Evolutionary conservation across 2,888 invertebrate species (phyloP).

Genomic region (Pachymerium ferrugineum): DNA sequence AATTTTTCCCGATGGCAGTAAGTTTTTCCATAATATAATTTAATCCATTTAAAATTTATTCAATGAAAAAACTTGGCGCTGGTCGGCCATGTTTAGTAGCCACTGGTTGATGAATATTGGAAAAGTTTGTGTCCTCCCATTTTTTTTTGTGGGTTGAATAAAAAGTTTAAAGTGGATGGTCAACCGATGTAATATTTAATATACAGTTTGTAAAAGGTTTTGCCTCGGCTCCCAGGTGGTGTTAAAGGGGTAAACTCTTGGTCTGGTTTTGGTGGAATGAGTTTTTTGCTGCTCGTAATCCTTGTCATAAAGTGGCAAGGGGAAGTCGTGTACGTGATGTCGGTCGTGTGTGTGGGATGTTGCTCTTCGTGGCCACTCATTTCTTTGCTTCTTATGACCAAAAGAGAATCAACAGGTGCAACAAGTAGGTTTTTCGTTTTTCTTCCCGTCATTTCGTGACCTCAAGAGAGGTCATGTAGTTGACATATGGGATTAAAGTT

Average conservation of each 20-base stretch:
- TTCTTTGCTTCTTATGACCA: background rate
- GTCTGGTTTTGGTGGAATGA: background rate
- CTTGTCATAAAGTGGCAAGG: background rate
- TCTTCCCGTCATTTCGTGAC: too few relatives aligned
- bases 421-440: background rate
- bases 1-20: background rate
- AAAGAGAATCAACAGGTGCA: background rate
- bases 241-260: background rate
- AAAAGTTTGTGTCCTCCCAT: background rate
- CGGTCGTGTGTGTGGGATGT: background rate
- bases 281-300: constrained; percentile 13
- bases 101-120: constrained; percentile 1
- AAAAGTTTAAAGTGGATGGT: too few relatives aligned
- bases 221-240: background rate
- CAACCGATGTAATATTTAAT: too few relatives aligned
- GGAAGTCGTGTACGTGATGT: constrained; percentile 8
- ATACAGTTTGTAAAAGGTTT: too few relatives aligned
- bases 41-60: background rate
- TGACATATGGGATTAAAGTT: background rate
- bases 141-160: background rate
- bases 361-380: background rate
- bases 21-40: constrained; percentile 2
- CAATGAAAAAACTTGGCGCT: background rate
- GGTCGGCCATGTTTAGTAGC: background rate
- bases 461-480: background rate